phyloP scores from a whole-genome alignment of 2,113 vertebrate genomes.

The Aplodontia rufa region DNA sequence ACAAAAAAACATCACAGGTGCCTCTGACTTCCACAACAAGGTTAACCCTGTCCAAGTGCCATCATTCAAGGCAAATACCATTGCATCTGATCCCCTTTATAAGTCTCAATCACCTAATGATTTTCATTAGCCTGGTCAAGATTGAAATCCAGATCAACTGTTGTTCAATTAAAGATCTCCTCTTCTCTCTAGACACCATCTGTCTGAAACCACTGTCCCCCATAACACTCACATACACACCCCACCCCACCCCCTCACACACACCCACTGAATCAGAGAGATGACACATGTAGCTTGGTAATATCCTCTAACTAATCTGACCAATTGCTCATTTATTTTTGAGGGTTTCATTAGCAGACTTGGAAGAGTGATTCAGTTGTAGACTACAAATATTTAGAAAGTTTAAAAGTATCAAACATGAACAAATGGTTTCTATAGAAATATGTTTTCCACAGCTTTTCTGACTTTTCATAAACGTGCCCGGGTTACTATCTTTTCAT shows the following conservation, averaged over 20 bases:
- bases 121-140: neutral
- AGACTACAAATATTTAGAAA: constrained; percentile 62
- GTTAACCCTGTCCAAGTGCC: neutral
- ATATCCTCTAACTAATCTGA: constrained; percentile 52
- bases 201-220: constrained; percentile 35
- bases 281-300: constrained; percentile 48
- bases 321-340: constrained; percentile 64
- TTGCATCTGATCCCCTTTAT: neutral
- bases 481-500: constrained; percentile 6
- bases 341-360: constrained; percentile 49
- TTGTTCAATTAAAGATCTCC: constrained; percentile 30
- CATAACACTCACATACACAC: neutral
- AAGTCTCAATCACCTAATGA: neutral
- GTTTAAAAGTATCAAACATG: constrained; percentile 48
- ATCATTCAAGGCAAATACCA: neutral
- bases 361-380: constrained; percentile 55
- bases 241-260: constrained; percentile 1
- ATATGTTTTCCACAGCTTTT: constrained; percentile 51
- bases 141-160: constrained; percentile 16
- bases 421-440: constrained; percentile 43
- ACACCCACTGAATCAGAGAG: constrained; percentile 68
- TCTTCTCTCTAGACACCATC: constrained; percentile 39
- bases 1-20: neutral
- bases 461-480: constrained; percentile 25
- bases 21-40: neutral